Evolutionary conservation across 2,113 vertebrate species (phyloP).

Genomic region (Anoura caudifer): DNA sequence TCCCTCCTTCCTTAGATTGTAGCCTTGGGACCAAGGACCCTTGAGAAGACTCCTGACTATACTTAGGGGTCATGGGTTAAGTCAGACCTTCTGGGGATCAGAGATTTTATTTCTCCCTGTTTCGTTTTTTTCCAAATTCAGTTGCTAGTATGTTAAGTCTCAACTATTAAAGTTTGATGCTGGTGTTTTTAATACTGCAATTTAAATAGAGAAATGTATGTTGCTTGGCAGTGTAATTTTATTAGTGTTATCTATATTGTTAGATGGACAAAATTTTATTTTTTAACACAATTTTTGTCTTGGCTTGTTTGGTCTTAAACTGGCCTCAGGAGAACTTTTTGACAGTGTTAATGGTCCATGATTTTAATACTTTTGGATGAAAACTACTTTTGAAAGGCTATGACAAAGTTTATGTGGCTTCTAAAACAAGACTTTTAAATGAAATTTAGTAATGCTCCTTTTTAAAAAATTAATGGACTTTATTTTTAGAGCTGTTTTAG

Average conservation of each 20-base stretch:
- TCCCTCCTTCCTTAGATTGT: neutral
- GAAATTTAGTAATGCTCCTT: neutral
- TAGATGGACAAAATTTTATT: neutral
- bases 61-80: neutral
- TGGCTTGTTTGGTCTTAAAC: neutral
- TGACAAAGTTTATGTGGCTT: neutral
- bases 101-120: neutral
- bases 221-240: neutral
- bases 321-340: neutral
- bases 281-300: neutral
- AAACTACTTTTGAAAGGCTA: neutral
- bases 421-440: neutral
- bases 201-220: neutral
- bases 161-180: neutral
- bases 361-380: constrained; percentile 20
- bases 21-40: neutral
- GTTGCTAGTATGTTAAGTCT: neutral
- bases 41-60: neutral
- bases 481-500: neutral
- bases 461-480: neutral
- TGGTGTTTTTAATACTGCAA: neutral
- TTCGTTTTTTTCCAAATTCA: neutral
- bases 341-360: neutral
- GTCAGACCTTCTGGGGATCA: neutral
- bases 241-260: neutral